phyloP scores from a whole-genome alignment of 2,113 vertebrate genomes.

The Pluvialis apricaria region DNA sequence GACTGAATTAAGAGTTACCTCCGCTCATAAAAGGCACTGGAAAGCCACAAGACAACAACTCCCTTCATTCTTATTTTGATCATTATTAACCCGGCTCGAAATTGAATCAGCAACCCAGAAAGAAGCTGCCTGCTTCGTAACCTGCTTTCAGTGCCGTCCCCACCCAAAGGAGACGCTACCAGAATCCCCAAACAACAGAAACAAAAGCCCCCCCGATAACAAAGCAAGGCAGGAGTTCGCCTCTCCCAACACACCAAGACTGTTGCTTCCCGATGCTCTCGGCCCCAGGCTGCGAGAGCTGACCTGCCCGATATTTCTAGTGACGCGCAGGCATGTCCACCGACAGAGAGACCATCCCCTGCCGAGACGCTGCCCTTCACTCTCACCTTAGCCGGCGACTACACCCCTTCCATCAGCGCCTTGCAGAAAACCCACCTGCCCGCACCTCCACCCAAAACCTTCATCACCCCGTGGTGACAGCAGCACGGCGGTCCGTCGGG shows the following conservation, averaged over 20 bases:
- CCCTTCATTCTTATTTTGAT: conserved; percentile 30
- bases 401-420: neutral
- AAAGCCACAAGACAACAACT: conserved; percentile 34
- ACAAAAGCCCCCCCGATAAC: neutral
- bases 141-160: neutral
- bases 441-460: neutral
- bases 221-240: conserved; percentile 30
- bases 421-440: neutral
- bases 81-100: neutral
- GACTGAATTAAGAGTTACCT: conserved; percentile 45
- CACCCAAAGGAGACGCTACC: conserved; percentile 28
- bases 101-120: conserved; percentile 23
- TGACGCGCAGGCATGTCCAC: neutral
- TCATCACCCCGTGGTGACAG: neutral
- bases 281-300: neutral
- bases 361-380: neutral
- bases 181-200: neutral
- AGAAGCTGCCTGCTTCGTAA: neutral
- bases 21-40: conserved; percentile 40
- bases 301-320: neutral
- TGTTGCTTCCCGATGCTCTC: neutral
- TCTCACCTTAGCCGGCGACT: neutral
- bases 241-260: neutral
- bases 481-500: neutral
- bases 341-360: neutral